Evolutionary conservation across 2,888 invertebrate species (phyloP).

Genomic region (Leptinotarsa peninsularis): DNA sequence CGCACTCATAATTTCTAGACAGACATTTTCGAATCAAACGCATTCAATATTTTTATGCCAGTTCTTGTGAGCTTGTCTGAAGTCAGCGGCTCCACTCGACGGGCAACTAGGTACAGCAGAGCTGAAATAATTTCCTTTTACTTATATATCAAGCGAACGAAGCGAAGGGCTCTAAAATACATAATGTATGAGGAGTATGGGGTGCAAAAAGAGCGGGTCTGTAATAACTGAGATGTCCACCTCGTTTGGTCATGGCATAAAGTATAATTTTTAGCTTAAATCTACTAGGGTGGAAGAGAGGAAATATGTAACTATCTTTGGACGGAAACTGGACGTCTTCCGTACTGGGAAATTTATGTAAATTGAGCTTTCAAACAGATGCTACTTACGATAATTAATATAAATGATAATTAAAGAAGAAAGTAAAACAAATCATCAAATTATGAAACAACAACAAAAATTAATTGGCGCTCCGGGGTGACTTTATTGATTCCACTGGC

Average conservation of each 20-base stretch:
- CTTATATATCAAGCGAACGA: slow-evolving; percentile 43
- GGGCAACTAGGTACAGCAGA: slow-evolving; percentile 19
- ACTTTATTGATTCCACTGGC: too few species aligned
- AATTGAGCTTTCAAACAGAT: background rate
- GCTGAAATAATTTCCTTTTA: slow-evolving; percentile 44
- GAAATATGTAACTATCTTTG: slow-evolving; percentile 63
- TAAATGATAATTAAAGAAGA: background rate
- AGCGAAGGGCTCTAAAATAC: slow-evolving; percentile 49
- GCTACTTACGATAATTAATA: background rate
- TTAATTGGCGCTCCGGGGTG: too few species aligned
- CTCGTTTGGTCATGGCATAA: slow-evolving; percentile 61
- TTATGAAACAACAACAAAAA: too few species aligned
- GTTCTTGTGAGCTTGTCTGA: slow-evolving; percentile 17
- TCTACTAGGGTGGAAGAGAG: slow-evolving; percentile 63
- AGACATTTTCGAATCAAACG: slow-evolving; percentile 2
- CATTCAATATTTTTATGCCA: slow-evolving; percentile 16
- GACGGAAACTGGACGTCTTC: slow-evolving; percentile 32
- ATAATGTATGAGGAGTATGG: slow-evolving; percentile 59
- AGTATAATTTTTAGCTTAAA: slow-evolving; percentile 64
- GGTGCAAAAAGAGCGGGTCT: slow-evolving; percentile 48
- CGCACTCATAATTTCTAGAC: background rate
- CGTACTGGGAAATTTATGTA: slow-evolving; percentile 6
- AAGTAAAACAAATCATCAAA: background rate
- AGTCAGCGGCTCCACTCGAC: slow-evolving; percentile 8
- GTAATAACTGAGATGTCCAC: slow-evolving; percentile 60